Conservation (phyloP, 37 sponge, comb jelly and placozoan genomes). For the Diacarnus erythraeanus region DNA sequence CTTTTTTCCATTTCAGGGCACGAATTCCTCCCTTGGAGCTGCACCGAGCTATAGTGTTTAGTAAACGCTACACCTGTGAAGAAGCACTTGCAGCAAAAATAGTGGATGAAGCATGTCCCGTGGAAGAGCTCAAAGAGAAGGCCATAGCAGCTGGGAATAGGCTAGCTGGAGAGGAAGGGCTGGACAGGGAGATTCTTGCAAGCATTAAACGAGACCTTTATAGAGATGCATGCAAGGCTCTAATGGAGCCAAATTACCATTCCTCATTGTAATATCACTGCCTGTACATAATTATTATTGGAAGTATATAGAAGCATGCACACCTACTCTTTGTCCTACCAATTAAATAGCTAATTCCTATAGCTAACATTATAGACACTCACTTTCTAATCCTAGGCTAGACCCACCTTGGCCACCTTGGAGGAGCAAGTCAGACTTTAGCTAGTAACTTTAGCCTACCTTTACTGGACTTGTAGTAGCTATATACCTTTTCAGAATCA, state of each 20-base stretch:
- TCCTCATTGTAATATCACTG: constrained; percentile 31
- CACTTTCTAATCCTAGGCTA: too few species aligned
- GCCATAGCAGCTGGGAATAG: constrained; percentile 33
- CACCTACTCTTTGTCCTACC: too few species aligned
- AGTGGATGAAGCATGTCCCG: constrained; percentile 23
- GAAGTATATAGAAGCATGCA: too few species aligned
- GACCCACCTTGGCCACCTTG: too few species aligned
- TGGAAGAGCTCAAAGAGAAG: constrained; percentile 15
- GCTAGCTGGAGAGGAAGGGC: constrained; percentile 25
- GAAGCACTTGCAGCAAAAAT: constrained; percentile 49
- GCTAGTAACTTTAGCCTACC: too few species aligned
- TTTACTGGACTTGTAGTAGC: too few species aligned
- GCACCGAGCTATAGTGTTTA: constrained; percentile 24
- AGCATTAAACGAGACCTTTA: constrained; percentile 36
- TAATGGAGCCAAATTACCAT: constrained; percentile 22
- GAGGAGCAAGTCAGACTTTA: too few species aligned
- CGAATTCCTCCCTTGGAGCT: constrained; percentile 37
- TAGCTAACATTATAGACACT: too few species aligned
- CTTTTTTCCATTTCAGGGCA: constrained; percentile 15
- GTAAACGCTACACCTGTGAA: constrained; percentile 59
- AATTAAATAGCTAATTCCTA: too few species aligned
- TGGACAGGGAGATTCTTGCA: constrained; percentile 34
- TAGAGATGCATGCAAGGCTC: constrained; percentile 3
- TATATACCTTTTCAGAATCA: too few species aligned
- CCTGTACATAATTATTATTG: too few species aligned